phyloP scores from a whole-genome alignment of 2,888 invertebrate genomes.

The Nasonovia ribisnigri region DNA sequence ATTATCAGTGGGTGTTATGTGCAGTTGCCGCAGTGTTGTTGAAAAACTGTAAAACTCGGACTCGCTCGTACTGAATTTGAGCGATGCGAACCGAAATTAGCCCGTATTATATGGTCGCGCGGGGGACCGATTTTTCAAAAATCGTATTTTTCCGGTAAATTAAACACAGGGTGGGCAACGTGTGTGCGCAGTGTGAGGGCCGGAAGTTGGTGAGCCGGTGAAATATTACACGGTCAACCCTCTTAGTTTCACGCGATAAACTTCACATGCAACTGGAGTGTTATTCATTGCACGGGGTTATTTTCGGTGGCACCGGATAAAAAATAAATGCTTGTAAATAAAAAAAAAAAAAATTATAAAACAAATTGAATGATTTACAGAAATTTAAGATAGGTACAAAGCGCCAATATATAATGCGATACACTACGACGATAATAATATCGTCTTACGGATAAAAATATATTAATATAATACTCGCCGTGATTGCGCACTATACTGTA shows the following conservation, averaged over 20 bases:
- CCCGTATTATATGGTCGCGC: background rate
- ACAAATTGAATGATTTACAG: constrained; percentile 48
- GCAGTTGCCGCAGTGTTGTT: background rate
- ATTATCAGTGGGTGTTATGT: too few relatives aligned
- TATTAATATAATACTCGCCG: background rate
- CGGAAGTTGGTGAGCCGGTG: constrained; percentile 63
- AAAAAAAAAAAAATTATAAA: constrained; percentile 19
- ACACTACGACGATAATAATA: background rate
- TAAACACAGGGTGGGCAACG: constrained; percentile 45
- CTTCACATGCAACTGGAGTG: constrained; percentile 60
- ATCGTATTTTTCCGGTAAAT: constrained; percentile 65
- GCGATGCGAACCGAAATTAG: constrained; percentile 44
- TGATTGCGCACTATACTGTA: background rate
- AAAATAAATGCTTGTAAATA: constrained; percentile 25
- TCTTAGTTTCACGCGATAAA: constrained; percentile 65
- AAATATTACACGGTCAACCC: constrained; percentile 65
- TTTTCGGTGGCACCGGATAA: background rate
- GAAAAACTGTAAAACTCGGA: background rate
- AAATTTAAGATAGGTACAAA: background rate
- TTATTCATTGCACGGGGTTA: constrained; percentile 53
- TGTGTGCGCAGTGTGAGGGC: constrained; percentile 9
- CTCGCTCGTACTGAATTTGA: background rate
- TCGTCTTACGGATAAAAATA: background rate
- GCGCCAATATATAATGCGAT: background rate
- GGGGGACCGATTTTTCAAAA: constrained; percentile 55